phyloP scores from a whole-genome alignment of 1,140 invertebrate species.

The Fopius arisanus region DNA sequence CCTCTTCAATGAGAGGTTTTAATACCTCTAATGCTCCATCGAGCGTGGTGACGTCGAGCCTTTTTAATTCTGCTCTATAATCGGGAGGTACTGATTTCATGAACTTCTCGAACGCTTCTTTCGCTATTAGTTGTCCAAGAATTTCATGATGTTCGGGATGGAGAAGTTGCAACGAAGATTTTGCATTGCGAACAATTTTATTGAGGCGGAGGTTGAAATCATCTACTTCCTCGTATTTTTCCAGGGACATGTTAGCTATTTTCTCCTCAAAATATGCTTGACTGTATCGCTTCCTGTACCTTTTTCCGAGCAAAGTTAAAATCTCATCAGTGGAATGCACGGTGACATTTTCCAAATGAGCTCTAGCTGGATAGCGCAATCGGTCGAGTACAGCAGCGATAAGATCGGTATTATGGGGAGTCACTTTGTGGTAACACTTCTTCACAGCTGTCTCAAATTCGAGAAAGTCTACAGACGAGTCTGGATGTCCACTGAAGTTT shows the following conservation, averaged over 20 bases:
- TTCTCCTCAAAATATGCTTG: not conserved
- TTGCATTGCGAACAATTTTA: not conserved
- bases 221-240: not conserved
- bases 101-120: not conserved
- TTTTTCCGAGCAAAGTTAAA: not conserved
- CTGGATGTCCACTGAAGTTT: not conserved
- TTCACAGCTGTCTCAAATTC: not conserved
- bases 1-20: no score
- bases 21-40: no score
- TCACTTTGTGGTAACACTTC: not conserved
- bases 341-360: not conserved
- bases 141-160: not conserved
- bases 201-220: not conserved
- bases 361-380: not conserved
- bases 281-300: not conserved
- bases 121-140: not conserved
- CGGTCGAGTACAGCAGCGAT: not conserved
- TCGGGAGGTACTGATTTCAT: not conserved
- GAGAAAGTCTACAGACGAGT: not conserved
- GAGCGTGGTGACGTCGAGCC: no score
- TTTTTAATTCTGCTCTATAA: not conserved
- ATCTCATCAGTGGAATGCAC: not conserved
- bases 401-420: not conserved
- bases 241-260: not conserved
- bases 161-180: not conserved